A percentile compares a stretch with the other conserved stretches of the same genome.
Conservation (phyloP, 53 echinoderm and acorn worm species). For the Zoroaster sp. region DNA sequence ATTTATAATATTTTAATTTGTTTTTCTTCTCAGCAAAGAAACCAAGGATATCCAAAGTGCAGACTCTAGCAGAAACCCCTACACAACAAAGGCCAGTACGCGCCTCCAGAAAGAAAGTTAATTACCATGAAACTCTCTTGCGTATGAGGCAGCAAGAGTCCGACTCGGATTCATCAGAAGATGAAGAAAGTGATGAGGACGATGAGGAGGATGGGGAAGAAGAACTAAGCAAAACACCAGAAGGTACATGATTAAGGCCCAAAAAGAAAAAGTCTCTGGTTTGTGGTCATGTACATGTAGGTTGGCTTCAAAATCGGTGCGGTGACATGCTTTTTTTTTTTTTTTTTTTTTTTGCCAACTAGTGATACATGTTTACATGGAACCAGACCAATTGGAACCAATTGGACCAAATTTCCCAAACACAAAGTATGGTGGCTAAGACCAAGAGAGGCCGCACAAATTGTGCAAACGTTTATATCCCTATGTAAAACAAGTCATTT, state of each 20-base stretch:
- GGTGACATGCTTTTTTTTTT: too few relatives aligned
- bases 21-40: conserved; percentile 31
- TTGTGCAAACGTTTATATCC: too few relatives aligned
- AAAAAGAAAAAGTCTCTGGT: too few relatives aligned
- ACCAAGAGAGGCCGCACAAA: too few relatives aligned
- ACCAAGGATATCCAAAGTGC: conserved; percentile 36
- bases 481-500: too few relatives aligned
- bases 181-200: background rate
- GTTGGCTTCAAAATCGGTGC: too few relatives aligned
- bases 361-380: too few relatives aligned
- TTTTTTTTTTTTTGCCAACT: too few relatives aligned
- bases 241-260: conserved; percentile 34
- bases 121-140: conserved; percentile 35
- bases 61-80: conserved; percentile 18
- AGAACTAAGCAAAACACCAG: conserved; percentile 37
- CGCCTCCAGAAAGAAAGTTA: conserved; percentile 37
- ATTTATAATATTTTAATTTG: background rate
- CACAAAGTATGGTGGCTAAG: too few relatives aligned
- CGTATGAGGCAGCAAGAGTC: background rate
- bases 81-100: conserved; percentile 21
- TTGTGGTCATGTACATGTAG: too few relatives aligned
- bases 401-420: too few relatives aligned
- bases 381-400: too few relatives aligned
- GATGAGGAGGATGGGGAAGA: conserved; percentile 19
- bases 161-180: background rate